Percentiles rank a stretch among this genome's conserved stretches.
These are phyloP conservation scores for Carollia perspicillata DNA, from an alignment of 2,113 vertebrate genomes.

Conservation along the genomic window DNA sequence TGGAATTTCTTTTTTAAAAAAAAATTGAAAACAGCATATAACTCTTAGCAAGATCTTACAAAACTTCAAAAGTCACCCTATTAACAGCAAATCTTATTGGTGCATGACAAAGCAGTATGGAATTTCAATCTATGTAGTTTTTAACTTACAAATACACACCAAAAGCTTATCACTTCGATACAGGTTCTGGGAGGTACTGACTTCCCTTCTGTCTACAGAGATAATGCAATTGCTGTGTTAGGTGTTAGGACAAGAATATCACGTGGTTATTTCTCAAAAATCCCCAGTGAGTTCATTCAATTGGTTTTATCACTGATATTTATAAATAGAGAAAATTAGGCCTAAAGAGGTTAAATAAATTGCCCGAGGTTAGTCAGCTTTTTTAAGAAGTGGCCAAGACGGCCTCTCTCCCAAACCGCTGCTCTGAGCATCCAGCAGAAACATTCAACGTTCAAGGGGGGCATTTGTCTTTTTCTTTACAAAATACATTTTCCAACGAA, in stretches of 20 bases:
- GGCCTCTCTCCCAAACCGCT: not conserved
- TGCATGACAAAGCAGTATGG: not conserved
- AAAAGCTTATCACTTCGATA: not conserved
- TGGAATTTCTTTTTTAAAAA: not conserved
- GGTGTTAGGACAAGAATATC: not conserved
- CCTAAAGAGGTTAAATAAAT: not conserved
- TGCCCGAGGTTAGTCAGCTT: not conserved
- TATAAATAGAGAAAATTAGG: not conserved
- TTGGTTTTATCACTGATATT: constrained; percentile 1
- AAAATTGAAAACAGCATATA: not conserved
- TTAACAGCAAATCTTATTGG: not conserved
- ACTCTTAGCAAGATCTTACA: not conserved
- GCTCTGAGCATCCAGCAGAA: not conserved
- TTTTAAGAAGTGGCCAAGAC: not conserved
- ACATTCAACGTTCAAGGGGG: not conserved
- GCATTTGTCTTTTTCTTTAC: not conserved
- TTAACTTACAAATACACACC: not conserved
- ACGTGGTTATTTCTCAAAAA: not conserved
- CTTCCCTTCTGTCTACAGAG: not conserved
- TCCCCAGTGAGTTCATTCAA: not conserved
- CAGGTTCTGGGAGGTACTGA: not conserved
- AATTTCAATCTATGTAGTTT: not conserved
- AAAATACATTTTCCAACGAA: not conserved
- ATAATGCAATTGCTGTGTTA: not conserved
- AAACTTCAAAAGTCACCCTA: not conserved